Evolutionary conservation across 2,113 vertebrate genomes (phyloP), one percentile per base, ranked within the genome.

Genomic region (Machaerirhynchus nigripectus): DNA sequence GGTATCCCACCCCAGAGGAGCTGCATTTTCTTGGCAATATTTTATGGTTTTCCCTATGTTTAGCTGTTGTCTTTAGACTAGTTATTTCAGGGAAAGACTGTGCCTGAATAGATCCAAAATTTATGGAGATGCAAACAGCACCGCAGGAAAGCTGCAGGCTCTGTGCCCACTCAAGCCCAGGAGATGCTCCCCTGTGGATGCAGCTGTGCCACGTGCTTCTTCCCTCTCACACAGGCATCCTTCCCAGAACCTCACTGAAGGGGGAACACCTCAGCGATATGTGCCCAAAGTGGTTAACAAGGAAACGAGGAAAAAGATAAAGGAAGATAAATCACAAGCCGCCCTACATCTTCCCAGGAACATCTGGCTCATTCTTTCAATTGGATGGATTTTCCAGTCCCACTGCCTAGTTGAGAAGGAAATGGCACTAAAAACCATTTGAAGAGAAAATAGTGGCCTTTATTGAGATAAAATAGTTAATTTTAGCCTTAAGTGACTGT

Each of bases 101-200:
- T 40, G 31, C 20, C 35, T 1, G 1, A 73, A n/a, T 28, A 15
- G 50, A 57, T 42, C 3, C 2, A 11, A 35, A 53, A 15, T 10
- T n/a, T 33, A 30, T 3, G 5, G 24, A 47, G 15, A 33, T 49
- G 13, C 9, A 37, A 24, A 15, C 2, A 8, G 31, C 2, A 0
- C 4, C 13, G 33, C 22, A 13, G 39, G 26, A 55, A 64, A 56
- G 2, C 13, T 33, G 0, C 13, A 0, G 7, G 9, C 17, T 46
- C 1, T 6, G 8, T 39, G 64, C 24, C 52, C 0, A 0, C 8
- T 7, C 9, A 18, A 67, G 77, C 20, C 60, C 4, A 2, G 7
- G 33, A 23, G 30, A 23, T 42, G 40, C 14, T 26, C 23, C 30
- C 0, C 17, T 39, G 6, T 3, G 10, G n/a, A 3, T 8, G 28